Conservation (phyloP, 1,140 invertebrate genomes). For the Drosophila parabipectinata region DNA sequence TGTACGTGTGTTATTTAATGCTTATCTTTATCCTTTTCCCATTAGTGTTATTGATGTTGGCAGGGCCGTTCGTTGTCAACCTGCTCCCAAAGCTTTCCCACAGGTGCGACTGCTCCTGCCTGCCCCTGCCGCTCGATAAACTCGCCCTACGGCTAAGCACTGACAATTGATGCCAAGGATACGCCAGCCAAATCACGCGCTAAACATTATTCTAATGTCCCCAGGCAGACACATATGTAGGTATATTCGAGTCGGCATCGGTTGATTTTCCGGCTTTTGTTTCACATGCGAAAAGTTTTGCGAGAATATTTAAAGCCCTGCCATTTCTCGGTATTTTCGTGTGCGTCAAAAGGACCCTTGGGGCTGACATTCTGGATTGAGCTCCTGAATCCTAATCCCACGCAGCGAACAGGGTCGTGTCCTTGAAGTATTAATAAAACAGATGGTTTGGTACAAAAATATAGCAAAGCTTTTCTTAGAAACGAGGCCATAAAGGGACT, state of each 20-base stretch:
- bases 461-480: conserved; percentile 1
- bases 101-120: conserved; percentile 20
- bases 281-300: conserved; percentile 28
- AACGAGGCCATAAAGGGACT: not conserved
- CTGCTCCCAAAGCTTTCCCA: conserved; percentile 22
- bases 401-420: conserved; percentile 31
- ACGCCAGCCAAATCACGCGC: conserved; percentile 67
- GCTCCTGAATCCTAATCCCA: conserved; percentile 37
- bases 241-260: conserved; percentile 7
- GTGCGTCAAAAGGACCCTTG: conserved; percentile 39
- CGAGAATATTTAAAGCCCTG: conserved; percentile 65
- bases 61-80: conserved; percentile 44
- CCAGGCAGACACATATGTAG: conserved; percentile 50
- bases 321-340: conserved; percentile 44
- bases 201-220: conserved; percentile 79
- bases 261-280: conserved; percentile 1
- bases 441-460: conserved; percentile 22
- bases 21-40: conserved; percentile 83
- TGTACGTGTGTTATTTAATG: conserved; percentile 82
- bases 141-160: conserved; percentile 63
- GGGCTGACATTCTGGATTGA: conserved; percentile 1
- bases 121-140: conserved; percentile 58
- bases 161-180: conserved; percentile 76
- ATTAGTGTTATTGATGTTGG: conserved; percentile 83
- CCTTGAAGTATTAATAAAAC: conserved; percentile 55